A percentile compares a stretch with the other conserved stretches of the same genome.
Conservation (phyloP, 2,113 vertebrate species). For the Thamnaconus septentrionalis region DNA sequence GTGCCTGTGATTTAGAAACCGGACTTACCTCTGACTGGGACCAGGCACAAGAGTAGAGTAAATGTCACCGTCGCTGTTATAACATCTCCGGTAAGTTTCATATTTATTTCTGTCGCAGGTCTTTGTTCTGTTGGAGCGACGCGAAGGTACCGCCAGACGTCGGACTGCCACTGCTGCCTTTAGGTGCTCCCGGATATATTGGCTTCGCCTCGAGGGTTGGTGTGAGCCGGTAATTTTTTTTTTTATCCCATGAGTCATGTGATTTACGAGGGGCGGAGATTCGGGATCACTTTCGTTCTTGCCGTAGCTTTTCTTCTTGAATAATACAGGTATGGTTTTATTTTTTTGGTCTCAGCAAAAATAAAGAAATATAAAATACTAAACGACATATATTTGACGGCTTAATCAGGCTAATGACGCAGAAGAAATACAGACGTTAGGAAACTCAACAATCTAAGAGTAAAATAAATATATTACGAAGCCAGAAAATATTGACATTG, state of each 20-base stretch:
- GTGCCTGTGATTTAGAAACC: neutral
- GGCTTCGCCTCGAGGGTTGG: neutral
- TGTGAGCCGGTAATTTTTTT: constrained; percentile 23
- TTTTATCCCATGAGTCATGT: constrained; percentile 22
- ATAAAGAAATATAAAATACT: too few species aligned
- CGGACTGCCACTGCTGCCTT: constrained; percentile 28
- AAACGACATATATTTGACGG: too few species aligned
- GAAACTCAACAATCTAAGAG: too few species aligned
- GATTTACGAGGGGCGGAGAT: constrained; percentile 41
- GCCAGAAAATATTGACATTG: too few species aligned
- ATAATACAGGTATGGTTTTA: too few species aligned
- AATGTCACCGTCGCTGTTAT: constrained; percentile 10
- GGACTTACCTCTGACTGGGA: constrained; percentile 65
- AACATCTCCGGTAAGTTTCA: constrained; percentile 43
- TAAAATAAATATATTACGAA: too few species aligned
- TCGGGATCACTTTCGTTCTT: too few species aligned
- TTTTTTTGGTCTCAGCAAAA: too few species aligned
- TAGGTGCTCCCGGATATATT: constrained; percentile 36
- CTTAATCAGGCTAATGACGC: too few species aligned
- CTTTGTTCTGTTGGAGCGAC: constrained; percentile 8
- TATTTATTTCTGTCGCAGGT: constrained; percentile 26
- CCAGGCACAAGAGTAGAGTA: constrained; percentile 41
- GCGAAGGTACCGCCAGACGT: neutral
- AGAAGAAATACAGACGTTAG: too few species aligned
- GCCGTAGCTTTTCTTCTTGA: too few species aligned